Conservation (phyloP, 2,797 vertebrate genomes). For the Delichon dasypus region DNA sequence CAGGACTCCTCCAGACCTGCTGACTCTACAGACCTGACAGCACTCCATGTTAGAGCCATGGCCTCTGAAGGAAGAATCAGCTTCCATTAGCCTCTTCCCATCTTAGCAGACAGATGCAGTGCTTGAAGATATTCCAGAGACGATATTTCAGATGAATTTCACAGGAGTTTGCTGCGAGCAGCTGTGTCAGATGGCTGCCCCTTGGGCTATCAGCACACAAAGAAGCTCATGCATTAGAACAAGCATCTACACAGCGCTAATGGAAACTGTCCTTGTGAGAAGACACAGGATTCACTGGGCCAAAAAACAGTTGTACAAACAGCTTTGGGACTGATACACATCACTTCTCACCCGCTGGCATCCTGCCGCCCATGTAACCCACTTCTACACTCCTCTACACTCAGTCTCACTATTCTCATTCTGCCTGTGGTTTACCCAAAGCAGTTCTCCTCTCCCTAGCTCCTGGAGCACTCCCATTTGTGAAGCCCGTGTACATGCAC, state of each 20-base stretch:
- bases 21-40: neutral
- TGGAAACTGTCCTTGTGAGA: neutral
- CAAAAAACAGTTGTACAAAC: neutral
- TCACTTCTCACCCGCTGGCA: neutral
- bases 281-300: neutral
- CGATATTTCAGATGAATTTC: neutral
- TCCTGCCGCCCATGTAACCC: neutral
- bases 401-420: neutral
- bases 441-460: neutral
- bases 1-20: neutral
- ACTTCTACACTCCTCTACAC: neutral
- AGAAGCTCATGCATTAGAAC: neutral
- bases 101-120: neutral
- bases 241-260: neutral
- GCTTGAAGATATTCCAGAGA: neutral
- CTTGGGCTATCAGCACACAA: neutral
- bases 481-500: neutral
- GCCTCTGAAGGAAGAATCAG: neutral
- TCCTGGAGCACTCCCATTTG: neutral
- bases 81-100: neutral
- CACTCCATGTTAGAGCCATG: fast-evolving
- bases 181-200: neutral
- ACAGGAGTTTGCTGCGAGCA: neutral
- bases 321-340: neutral
- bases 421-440: neutral